Evolutionary conservation across 2,797 vertebrate species (phyloP), one percentile per base, ranked within the genome.

Genomic region (Crypturellus tataupa): DNA sequence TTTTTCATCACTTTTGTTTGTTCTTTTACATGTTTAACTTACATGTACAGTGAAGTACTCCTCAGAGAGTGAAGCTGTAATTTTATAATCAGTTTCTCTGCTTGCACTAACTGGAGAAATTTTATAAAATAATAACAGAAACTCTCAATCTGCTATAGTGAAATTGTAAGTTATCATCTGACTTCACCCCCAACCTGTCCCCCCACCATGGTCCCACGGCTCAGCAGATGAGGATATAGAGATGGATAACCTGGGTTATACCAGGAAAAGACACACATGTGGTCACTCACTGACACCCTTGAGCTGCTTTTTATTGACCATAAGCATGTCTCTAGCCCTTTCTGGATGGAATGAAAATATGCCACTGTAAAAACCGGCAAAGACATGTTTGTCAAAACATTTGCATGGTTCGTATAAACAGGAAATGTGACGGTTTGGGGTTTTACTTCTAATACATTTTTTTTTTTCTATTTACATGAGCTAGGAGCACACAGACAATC

Each of bases 111-210:
- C 10, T 23, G 76, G 1, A 12, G 12, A 69, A 87, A 35, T 3
- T 46, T 29, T 42, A 70, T 67, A 47, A 51, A 56, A 7, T 5
- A 51, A 5, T n/a, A 56, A 56, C 31, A n/a, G 44, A 6, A 3
- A 8, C 4, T 68, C 85, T 64, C 86, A 67, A 75, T 64, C 58
- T 85, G 21, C 9, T 3, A 12, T 42, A 1, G 0, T 9, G 20
- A 75, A 73, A 63, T 19, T 5, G 70, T 79, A 19, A 17, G 15
- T 21, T 40, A 29, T 1, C 3, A 71, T 78, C 14, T 55, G 15
- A 77, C 29, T n/a, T 0, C 4, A 5, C 40, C 21, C 4, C 2
- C 3, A 6, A 2, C 5, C 0, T n/a, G 9, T 3, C 5, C n/a
- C 5, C 17, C 3, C 6, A 67, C 3, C 6, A 67, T 14, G 3